Conservation (phyloP, 2,797 vertebrate species). For the Gambusia yucatana region DNA sequence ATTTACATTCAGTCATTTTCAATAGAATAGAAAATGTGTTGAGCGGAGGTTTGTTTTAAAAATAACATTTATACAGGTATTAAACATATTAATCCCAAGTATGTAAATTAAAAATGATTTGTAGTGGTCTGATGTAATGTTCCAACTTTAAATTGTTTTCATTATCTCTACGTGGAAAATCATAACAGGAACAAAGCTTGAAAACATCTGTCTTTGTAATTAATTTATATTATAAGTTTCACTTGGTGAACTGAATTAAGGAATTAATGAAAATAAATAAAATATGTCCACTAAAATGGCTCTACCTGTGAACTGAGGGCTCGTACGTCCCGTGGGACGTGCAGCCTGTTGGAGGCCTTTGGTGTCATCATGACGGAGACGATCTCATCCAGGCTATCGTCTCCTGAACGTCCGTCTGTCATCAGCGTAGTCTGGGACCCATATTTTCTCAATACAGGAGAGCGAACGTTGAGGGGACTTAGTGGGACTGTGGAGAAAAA, state of each 20-base stretch:
- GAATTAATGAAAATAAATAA: too few relatives aligned
- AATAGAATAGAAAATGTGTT: neutral
- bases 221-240: neutral
- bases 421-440: constrained; percentile 57
- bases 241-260: neutral
- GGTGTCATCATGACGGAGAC: constrained; percentile 74
- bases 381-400: constrained; percentile 72
- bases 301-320: constrained; percentile 72
- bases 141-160: neutral
- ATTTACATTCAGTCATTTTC: neutral
- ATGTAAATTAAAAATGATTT: neutral
- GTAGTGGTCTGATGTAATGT: neutral
- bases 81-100: neutral
- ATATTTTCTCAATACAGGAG: constrained; percentile 49
- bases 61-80: neutral
- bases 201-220: neutral
- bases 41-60: neutral
- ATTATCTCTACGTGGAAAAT: neutral
- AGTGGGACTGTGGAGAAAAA: constrained; percentile 30
- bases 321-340: constrained; percentile 69
- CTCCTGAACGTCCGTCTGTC: constrained; percentile 47
- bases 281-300: neutral
- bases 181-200: neutral
- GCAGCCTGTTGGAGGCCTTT: constrained; percentile 63
- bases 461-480: constrained; percentile 45